Base-by-base conservation (phyloP, 1,140 invertebrate genomes). In the Drosophila triauraria region DNA sequence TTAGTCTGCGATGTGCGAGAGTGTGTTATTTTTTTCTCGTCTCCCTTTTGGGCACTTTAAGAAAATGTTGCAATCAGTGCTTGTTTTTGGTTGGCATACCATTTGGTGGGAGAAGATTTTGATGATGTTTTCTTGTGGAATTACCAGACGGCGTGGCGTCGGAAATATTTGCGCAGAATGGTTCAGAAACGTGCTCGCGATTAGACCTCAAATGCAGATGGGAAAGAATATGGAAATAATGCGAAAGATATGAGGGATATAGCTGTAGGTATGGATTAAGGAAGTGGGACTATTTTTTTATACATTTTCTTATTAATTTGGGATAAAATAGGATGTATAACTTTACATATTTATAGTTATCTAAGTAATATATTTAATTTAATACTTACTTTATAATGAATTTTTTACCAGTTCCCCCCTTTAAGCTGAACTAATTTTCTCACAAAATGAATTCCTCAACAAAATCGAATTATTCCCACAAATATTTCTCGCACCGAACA, bases 1-100 rank as follows among this genome's bases (percentile, higher is more conserved):
- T 86, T 86, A 86, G 82, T 86, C 82, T 87, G 76, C 32, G 8
- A 43, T 53, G 38, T 38, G 46, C 40, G 57, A 53, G 48, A 27
- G 43, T 20, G 17, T 56, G 15, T 20, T 48, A 35, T 23, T 27
- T 43, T 44, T 32, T 20, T 42, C 12, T 1, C 32, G 10, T 20
- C 54, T 51, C 20, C 30, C 15, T 23, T 44, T 63, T 53, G 64
- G 69, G 58, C 46, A 71, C 54, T 69, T 75, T 30, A 68, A 71
- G 71, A 53, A 81, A 81, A 80, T 82, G 70, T 80, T 74, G 70
- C 75, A 58, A 69, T 9, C 27, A 54, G 6, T 57, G 30, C 38
- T 56, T 69, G 63, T 68, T 63, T 67, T 62, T 43, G 32, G 56
- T 46, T 75, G 27, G 42, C 44, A 56, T 44, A 57, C 48, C 30